Evolutionary conservation across 2,797 vertebrate species (phyloP), one percentile per base, ranked within the genome.

Genomic region (Huso huso): DNA sequence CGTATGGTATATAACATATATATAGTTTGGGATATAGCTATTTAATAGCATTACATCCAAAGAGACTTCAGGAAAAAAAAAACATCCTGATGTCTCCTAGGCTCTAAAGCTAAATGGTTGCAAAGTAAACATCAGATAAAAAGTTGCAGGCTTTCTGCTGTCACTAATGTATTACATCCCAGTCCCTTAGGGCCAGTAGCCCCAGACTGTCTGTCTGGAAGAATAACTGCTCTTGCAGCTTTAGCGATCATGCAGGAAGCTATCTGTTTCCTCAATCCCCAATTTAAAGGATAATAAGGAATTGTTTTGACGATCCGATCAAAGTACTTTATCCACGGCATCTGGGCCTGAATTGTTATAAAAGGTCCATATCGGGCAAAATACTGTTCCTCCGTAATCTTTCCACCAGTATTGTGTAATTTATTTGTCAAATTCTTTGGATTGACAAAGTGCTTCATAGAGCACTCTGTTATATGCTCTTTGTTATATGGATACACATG

Each of bases 261-360:
- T 68, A 72, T 72, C 76, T 69, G 72, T 66, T 23, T 76, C 77
- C 78, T 77, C 71, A 76, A 72, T 72, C 79, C 79, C 80, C 78
- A 82, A 37, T 5, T 81, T 79, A 74, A 81, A 69, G 75, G 72
- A 84, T 86, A 82, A 84, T 73, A 76, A 68, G 51, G 68, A 69
- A 67, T 77, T 76, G 77, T 78, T 74, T 65, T 78, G 73, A 72
- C 77, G 74, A 80, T 71, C 76, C 78, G 82, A 88, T 87, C 82
- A 87, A 87, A 87, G 83, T 23, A 1, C 53, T 67, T 67, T 50
- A 6, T 58, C 58, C 51, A 13, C 3, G 3, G 52, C 69, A 59
- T 72, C 4, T 66, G 74, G 64, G 76, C 74, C 74, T 79, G 74
- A 78, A 80, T 73, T 72, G 69, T 69, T 74, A 63, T 59, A 72